Percentiles rank a stretch among this genome's conserved stretches.
phyloP scores from a whole-genome alignment of 2,888 invertebrate genomes.

The Catocala nupta region DNA sequence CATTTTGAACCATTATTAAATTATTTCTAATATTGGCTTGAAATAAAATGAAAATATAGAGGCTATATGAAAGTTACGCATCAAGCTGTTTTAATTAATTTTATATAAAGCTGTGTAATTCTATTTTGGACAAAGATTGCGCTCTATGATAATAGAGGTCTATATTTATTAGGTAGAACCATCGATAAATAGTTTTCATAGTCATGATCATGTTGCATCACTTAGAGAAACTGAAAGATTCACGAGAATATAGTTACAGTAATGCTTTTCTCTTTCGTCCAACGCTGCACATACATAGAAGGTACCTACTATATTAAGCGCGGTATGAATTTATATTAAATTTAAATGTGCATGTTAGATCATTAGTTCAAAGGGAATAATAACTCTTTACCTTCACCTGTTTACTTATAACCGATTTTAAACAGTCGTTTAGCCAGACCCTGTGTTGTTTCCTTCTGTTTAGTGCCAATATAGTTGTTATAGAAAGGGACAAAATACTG shows the following conservation, averaged over 20 bases:
- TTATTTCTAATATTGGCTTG: too few relatives aligned
- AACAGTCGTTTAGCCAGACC: too few relatives aligned
- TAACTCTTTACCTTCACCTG: not conserved
- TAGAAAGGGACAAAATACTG: not conserved
- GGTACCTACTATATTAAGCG: constrained; percentile 43
- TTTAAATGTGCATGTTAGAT: constrained; percentile 38
- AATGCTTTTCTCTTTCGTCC: constrained; percentile 46
- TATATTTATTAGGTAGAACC: not conserved
- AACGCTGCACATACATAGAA: constrained; percentile 44
- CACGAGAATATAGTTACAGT: constrained; percentile 69
- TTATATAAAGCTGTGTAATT: too few relatives aligned
- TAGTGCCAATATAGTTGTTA: not conserved
- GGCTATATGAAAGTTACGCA: not conserved
- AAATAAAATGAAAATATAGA: too few relatives aligned
- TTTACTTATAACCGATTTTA: too few relatives aligned
- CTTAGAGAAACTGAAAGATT: constrained; percentile 51
- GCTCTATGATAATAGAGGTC: not conserved
- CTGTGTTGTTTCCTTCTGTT: not conserved
- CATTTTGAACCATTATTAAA: too few relatives aligned
- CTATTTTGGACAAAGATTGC: not conserved
- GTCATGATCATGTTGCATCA: not conserved
- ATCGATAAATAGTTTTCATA: not conserved
- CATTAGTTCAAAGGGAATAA: not conserved
- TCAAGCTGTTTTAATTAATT: not conserved
- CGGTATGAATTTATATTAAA: constrained; percentile 38